Conservation (phyloP, 2,888 invertebrate species). For the Polietes domitor region DNA sequence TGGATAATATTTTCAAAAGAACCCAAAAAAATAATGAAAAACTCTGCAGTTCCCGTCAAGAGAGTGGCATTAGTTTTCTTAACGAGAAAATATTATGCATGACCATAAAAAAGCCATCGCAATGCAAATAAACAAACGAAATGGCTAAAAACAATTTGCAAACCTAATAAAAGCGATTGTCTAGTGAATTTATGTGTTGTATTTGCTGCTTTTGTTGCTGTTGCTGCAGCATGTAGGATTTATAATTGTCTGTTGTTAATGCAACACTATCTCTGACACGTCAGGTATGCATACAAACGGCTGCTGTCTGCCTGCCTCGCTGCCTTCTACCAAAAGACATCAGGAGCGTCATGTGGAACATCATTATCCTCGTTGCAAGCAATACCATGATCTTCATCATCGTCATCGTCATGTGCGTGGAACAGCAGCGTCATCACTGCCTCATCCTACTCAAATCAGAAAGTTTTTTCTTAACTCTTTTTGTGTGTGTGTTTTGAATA, state of each 20-base stretch:
- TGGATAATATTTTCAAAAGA: too few species aligned
- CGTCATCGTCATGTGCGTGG: background rate
- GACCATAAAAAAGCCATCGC: constrained; percentile 2
- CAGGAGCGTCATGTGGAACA: background rate
- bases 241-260: constrained; percentile 4
- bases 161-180: background rate
- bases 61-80: constrained; percentile 15
- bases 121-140: background rate
- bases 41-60: background rate
- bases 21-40: background rate
- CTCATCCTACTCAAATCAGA: constrained; percentile 50
- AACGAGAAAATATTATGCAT: constrained; percentile 1
- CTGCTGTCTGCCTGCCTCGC: background rate
- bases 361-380: background rate
- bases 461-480: constrained; percentile 2
- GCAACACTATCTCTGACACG: background rate
- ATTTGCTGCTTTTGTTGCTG: too few species aligned
- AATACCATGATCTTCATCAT: background rate
- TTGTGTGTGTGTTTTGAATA: constrained; percentile 18
- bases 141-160: constrained; percentile 11
- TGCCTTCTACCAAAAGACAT: background rate
- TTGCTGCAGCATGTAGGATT: background rate
- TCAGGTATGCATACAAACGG: background rate
- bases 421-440: constrained; percentile 10
- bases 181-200: background rate